phyloP scores from a whole-genome alignment of 2,797 vertebrate species.

The Hirundo rustica region DNA sequence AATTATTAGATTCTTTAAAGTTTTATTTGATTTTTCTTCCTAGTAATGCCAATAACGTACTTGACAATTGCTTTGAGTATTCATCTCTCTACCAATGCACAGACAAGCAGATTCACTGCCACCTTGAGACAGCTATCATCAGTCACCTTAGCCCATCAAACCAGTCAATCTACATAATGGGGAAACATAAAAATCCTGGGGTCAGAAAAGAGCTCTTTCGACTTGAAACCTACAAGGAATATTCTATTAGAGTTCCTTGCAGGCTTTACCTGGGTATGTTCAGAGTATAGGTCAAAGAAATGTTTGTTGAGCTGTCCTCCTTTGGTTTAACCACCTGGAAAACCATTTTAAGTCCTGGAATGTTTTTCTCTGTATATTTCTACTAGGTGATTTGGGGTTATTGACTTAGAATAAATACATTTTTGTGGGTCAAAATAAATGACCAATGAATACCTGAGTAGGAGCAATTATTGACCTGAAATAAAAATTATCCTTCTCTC shows the following conservation, averaged over 20 bases:
- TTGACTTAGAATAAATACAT: background rate
- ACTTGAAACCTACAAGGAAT: slow-evolving; percentile 38
- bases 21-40: slow-evolving; percentile 57
- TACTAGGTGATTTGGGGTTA: background rate
- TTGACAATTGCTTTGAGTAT: slow-evolving; percentile 52
- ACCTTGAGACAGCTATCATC: slow-evolving; percentile 48
- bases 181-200: slow-evolving; percentile 43
- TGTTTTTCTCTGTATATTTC: background rate
- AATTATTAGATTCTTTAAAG: slow-evolving; percentile 51
- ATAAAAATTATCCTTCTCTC: background rate
- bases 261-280: background rate
- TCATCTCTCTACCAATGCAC: slow-evolving; percentile 59
- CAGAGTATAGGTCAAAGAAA: slow-evolving; percentile 20
- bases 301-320: background rate
- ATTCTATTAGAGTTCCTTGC: slow-evolving; percentile 35
- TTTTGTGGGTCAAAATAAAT: background rate
- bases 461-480: background rate
- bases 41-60: slow-evolving; percentile 30
- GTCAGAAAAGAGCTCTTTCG: slow-evolving; percentile 43
- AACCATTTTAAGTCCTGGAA: background rate
- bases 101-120: slow-evolving; percentile 54
- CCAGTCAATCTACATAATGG: slow-evolving; percentile 64
- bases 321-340: slow-evolving; percentile 3
- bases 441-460: background rate
- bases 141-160: slow-evolving; percentile 66